Conservation (phyloP, 2,888 invertebrate genomes). For the Taenaris catops region DNA sequence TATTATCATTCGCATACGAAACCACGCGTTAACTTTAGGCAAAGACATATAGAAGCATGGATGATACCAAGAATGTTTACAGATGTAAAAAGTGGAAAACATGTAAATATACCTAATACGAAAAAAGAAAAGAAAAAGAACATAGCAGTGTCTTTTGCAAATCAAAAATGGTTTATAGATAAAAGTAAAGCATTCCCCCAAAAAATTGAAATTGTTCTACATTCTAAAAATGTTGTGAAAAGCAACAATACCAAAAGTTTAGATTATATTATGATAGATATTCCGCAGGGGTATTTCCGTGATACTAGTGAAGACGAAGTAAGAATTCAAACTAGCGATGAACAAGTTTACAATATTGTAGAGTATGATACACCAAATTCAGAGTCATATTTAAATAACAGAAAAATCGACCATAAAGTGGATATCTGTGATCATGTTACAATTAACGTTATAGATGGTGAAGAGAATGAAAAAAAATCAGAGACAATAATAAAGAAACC, state of each 20-base stretch:
- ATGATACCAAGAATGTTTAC: conserved; percentile 51
- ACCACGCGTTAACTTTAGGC: conserved; percentile 43
- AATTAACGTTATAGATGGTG: conserved; percentile 35
- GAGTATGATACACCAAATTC: conserved; percentile 52
- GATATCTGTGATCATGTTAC: conserved; percentile 34
- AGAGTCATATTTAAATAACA: conserved; percentile 26
- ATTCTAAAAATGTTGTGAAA: conserved; percentile 38
- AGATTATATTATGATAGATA: conserved; percentile 51
- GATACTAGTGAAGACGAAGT: conserved; percentile 36
- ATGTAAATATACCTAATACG: conserved; percentile 18
- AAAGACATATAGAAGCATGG: conserved; percentile 54
- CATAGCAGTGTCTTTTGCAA: conserved; percentile 37
- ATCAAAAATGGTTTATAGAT: conserved; percentile 50
- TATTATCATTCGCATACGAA: conserved; percentile 30
- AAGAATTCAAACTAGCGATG: conserved; percentile 44
- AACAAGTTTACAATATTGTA: conserved; percentile 57
- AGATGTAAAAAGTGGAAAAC: conserved; percentile 27
- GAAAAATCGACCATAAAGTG: conserved; percentile 20
- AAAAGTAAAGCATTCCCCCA: conserved; percentile 49
- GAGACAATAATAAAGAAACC: conserved; percentile 35
- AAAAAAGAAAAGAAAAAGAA: conserved; percentile 28
- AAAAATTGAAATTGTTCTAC: conserved; percentile 49
- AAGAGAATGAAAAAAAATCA: conserved; percentile 31
- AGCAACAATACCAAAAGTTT: conserved; percentile 35
- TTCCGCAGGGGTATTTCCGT: conserved; percentile 55